A percentile compares a stretch with the other conserved stretches of the same genome.
These are phyloP conservation scores for Drosophila nannoptera DNA, from an alignment of 1,140 invertebrate species.

Conservation along the genomic window DNA sequence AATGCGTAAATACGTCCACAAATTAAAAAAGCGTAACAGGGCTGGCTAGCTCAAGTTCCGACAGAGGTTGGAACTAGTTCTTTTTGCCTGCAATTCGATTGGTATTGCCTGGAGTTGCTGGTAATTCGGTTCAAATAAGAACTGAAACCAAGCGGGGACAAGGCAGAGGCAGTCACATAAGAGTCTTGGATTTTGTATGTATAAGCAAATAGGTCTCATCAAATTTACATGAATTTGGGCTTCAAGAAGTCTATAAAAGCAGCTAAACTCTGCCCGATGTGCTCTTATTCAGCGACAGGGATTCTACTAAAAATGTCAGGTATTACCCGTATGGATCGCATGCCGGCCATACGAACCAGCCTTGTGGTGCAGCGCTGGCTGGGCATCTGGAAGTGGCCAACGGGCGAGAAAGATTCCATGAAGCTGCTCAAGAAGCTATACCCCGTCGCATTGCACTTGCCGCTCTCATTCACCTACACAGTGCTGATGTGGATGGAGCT, in stretches of 20 bases:
- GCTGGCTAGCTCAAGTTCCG: slow-evolving; percentile 23
- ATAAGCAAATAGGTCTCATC: neutral
- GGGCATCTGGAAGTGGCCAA: slow-evolving; percentile 48
- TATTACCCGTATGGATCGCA: slow-evolving; percentile 25
- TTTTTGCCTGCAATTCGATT: neutral
- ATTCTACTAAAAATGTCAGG: slow-evolving; percentile 28
- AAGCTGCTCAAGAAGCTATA: slow-evolving; percentile 21
- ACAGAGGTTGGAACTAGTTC: slow-evolving; percentile 47
- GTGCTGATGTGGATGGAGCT: slow-evolving; percentile 65
- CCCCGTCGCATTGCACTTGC: slow-evolving; percentile 53
- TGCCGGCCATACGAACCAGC: slow-evolving; percentile 28
- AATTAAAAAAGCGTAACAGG: slow-evolving; percentile 48
- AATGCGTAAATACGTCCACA: slow-evolving; percentile 53
- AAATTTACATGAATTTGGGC: slow-evolving; percentile 15
- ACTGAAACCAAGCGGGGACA: neutral
- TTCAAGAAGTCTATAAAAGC: slow-evolving; percentile 51
- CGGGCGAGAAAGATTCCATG: slow-evolving; percentile 1
- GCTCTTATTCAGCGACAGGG: slow-evolving; percentile 7
- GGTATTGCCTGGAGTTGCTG: neutral
- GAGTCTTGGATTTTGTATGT: neutral
- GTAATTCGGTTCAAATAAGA: neutral
- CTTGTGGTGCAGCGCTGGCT: slow-evolving; percentile 37
- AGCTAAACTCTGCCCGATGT: neutral
- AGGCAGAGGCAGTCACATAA: neutral
- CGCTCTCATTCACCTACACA: slow-evolving; percentile 58